Evolutionary conservation across 2,888 invertebrate genomes (phyloP).

Genomic region (Smittia sp.): DNA sequence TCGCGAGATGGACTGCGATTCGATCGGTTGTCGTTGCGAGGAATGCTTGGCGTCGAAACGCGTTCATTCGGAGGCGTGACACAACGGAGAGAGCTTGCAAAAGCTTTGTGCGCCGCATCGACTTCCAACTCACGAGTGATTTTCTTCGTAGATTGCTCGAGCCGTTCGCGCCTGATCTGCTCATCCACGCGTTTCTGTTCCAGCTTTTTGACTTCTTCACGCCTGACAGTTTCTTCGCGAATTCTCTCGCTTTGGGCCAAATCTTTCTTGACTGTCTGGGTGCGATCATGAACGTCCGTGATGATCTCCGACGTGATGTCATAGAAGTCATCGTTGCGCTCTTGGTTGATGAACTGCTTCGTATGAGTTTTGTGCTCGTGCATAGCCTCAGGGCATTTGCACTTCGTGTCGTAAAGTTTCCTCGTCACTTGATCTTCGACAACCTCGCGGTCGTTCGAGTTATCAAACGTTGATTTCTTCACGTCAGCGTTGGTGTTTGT

Average conservation of each 20-base stretch:
- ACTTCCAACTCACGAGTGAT: conserved; percentile 65
- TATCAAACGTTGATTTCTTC: conserved; percentile 14
- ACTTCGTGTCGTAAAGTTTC: conserved; percentile 28
- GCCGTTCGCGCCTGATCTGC: conserved; percentile 31
- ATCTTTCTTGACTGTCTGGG: not conserved
- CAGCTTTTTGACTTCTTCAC: conserved; percentile 39
- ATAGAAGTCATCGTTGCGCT: conserved; percentile 25
- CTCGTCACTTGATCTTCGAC: conserved; percentile 32
- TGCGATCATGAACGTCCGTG: not conserved
- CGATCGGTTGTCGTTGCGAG: conserved; percentile 44
- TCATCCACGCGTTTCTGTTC: conserved; percentile 39
- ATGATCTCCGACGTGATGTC: conserved; percentile 30
- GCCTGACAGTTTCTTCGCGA: not conserved
- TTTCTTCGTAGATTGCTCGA: conserved; percentile 50
- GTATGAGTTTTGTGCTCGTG: conserved; percentile 34
- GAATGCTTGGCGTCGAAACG: conserved; percentile 44
- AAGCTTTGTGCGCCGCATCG: conserved; percentile 73
- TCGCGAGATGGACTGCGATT: conserved; percentile 52
- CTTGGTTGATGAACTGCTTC: conserved; percentile 39
- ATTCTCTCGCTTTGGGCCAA: not conserved
- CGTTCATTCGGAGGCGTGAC: conserved; percentile 59
- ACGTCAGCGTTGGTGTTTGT: not conserved
- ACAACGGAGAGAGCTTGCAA: conserved; percentile 69
- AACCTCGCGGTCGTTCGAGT: conserved; percentile 17
- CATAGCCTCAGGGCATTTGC: conserved; percentile 4